A percentile compares a stretch with the other conserved stretches of the same genome.
phyloP scores from a whole-genome alignment of 2,797 vertebrate species.

The Tolypeutes matacus region DNA sequence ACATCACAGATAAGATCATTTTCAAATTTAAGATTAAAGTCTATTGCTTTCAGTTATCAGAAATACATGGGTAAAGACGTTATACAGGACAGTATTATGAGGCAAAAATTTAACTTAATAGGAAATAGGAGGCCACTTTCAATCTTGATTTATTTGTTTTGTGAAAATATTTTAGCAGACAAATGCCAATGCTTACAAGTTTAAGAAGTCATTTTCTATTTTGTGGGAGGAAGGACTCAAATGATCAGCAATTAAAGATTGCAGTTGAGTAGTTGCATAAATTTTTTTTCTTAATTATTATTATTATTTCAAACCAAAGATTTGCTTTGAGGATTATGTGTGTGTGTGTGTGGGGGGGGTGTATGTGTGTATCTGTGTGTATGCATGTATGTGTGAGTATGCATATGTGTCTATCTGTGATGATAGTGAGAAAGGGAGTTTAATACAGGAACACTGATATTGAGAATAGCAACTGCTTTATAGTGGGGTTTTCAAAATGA shows the following conservation, averaged over 20 bases:
- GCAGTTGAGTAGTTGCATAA: constrained; percentile 1
- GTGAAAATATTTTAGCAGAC: constrained; percentile 19
- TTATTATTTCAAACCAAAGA: background rate
- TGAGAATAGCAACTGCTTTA: constrained; percentile 56
- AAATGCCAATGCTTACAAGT: constrained; percentile 11
- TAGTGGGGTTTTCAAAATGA: constrained; percentile 62
- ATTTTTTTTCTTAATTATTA: background rate
- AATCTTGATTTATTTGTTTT: background rate
- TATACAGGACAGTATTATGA: background rate
- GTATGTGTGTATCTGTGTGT: background rate
- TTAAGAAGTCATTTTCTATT: constrained; percentile 12
- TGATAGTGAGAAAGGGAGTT: background rate
- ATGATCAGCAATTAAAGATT: constrained; percentile 13
- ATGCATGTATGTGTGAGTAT: background rate
- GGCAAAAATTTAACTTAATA: constrained; percentile 26
- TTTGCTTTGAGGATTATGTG: background rate
- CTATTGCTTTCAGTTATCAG: background rate
- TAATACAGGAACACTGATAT: constrained; percentile 2
- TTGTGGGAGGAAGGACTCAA: background rate
- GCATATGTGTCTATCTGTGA: background rate
- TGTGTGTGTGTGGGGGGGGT: too few species aligned
- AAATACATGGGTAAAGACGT: background rate
- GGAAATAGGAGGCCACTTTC: background rate
- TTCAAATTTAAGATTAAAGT: background rate
- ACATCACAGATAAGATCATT: constrained; percentile 49